Conservation (phyloP, 2,888 invertebrate species). For the Spicauda simplicius region DNA sequence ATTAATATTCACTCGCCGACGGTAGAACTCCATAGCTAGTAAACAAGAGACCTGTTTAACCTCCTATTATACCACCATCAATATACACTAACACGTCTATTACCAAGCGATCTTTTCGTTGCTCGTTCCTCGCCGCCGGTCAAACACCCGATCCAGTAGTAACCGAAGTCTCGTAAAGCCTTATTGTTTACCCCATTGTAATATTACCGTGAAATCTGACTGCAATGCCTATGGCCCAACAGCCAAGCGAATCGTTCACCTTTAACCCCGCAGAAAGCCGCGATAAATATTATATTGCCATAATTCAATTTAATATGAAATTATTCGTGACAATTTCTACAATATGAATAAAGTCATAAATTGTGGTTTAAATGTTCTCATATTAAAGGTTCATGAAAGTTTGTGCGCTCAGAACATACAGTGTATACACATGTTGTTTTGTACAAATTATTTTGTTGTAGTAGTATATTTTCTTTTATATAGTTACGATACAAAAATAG, state of each 20-base stretch:
- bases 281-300: conserved; percentile 15
- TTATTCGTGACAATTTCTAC: conserved; percentile 9
- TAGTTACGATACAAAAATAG: no score
- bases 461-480: no score
- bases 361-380: not conserved
- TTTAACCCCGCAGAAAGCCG: conserved; percentile 36
- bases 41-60: no score
- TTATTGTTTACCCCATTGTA: conserved; percentile 45
- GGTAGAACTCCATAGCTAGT: no score
- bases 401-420: no score
- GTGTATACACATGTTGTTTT: no score
- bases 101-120: no score
- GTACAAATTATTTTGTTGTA: no score
- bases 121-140: not conserved
- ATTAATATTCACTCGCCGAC: no score
- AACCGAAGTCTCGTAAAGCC: conserved; percentile 12
- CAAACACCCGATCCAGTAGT: not conserved
- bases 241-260: conserved; percentile 36
- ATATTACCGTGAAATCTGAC: conserved; percentile 67
- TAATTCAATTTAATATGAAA: conserved; percentile 17
- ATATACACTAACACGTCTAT: no score
- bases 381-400: not conserved
- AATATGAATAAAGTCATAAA: conserved; percentile 8
- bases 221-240: conserved; percentile 40
- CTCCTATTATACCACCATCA: no score